These are phyloP conservation scores for Tenthredo livida DNA, from an alignment of 2,888 invertebrate species.

Conservation along the genomic window DNA sequence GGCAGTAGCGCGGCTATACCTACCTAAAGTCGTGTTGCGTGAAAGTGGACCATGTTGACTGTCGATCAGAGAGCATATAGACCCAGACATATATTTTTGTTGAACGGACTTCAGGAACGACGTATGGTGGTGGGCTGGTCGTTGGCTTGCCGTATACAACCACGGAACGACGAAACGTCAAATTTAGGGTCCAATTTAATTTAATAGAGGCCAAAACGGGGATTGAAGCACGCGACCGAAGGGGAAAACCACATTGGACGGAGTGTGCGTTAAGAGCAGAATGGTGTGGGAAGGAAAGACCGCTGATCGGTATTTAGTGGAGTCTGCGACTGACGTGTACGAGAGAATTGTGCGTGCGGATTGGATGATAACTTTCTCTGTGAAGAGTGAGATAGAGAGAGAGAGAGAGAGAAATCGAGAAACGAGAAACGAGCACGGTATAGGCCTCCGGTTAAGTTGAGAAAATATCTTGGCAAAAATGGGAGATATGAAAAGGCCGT, in stretches of 20 bases:
- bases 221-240: conserved; percentile 56
- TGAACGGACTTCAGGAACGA: conserved; percentile 17
- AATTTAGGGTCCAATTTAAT: conserved; percentile 76
- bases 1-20: neutral
- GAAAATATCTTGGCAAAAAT: neutral
- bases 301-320: conserved; percentile 76
- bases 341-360: conserved; percentile 57
- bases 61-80: conserved; percentile 26
- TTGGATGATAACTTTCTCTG: conserved; percentile 11
- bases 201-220: conserved; percentile 70
- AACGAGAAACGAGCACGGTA: conserved; percentile 19
- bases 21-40: neutral
- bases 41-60: conserved; percentile 13
- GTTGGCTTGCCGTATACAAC: conserved; percentile 16
- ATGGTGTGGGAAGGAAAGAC: conserved; percentile 64
- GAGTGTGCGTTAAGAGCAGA: conserved; percentile 42
- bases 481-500: neutral
- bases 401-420: neutral
- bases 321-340: conserved; percentile 75
- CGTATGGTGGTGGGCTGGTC: conserved; percentile 35
- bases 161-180: conserved; percentile 59
- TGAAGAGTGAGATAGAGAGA: neutral
- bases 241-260: conserved; percentile 46
- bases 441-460: neutral
- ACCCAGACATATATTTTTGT: conserved; percentile 35